Percentiles rank a stretch among this genome's conserved stretches.
phyloP scores from a whole-genome alignment of 2,113 vertebrate species.

The Dipodomys merriami region DNA sequence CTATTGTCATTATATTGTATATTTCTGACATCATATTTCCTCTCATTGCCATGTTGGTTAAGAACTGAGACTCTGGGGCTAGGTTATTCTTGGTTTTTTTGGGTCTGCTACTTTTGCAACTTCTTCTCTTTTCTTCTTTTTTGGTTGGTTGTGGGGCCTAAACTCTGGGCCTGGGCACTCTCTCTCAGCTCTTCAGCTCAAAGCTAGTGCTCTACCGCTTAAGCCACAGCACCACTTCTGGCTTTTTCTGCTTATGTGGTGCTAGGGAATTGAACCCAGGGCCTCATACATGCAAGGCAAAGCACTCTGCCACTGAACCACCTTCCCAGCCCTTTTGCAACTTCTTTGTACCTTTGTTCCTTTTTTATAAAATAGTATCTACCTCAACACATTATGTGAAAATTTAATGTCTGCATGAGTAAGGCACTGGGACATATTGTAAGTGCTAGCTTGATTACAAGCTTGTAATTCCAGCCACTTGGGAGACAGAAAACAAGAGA shows the following conservation, averaged over 20 bases:
- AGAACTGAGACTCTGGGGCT: not conserved
- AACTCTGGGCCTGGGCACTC: too few species aligned
- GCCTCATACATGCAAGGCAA: too few species aligned
- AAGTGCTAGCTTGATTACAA: too few species aligned
- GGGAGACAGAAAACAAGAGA: too few species aligned
- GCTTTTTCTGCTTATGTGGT: too few species aligned
- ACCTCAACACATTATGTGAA: not conserved
- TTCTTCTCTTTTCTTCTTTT: not conserved
- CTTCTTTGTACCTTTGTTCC: not conserved
- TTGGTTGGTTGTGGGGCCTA: too few species aligned
- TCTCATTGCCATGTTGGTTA: not conserved
- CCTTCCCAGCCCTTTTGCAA: not conserved
- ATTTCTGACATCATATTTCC: not conserved
- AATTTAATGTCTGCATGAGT: not conserved
- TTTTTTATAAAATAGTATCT: not conserved
- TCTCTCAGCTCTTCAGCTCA: too few species aligned
- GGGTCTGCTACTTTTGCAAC: not conserved
- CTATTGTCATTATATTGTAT: rapidly evolving
- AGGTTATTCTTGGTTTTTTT: not conserved
- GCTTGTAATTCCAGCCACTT: too few species aligned
- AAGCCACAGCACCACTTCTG: too few species aligned
- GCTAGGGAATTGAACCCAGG: too few species aligned
- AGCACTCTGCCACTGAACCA: too few species aligned
- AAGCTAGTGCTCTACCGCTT: too few species aligned
- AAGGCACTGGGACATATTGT: not conserved